Conservation (phyloP, 2,797 vertebrate species). For the Chromobotia macracanthus region DNA sequence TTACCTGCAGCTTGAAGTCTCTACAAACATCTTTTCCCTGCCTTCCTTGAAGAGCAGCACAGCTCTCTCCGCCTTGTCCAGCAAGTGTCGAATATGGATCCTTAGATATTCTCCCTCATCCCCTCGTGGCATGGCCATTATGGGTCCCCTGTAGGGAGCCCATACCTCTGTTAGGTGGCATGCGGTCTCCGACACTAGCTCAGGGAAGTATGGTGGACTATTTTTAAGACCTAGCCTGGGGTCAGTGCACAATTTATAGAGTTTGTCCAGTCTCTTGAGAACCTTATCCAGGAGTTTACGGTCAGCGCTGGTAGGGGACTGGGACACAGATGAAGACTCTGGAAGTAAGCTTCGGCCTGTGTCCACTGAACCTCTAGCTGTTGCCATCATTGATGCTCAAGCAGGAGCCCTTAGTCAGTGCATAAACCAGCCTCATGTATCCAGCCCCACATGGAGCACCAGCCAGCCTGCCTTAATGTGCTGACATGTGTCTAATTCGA, state of each 20-base stretch:
- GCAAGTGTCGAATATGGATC: slow-evolving; percentile 79
- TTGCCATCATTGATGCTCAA: slow-evolving; percentile 64
- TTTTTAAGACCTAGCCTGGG: slow-evolving; percentile 76
- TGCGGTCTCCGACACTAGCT: slow-evolving; percentile 71
- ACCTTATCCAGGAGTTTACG: slow-evolving; percentile 71
- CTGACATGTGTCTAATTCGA: slow-evolving; percentile 14
- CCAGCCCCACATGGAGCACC: slow-evolving; percentile 34
- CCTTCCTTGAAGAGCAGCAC: slow-evolving; percentile 77
- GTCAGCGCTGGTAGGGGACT: slow-evolving; percentile 62
- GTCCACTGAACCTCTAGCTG: slow-evolving; percentile 57
- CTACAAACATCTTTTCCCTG: slow-evolving; percentile 78
- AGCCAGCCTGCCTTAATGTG: slow-evolving; percentile 6
- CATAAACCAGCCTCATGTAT: slow-evolving; percentile 16
- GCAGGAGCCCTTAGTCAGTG: background rate
- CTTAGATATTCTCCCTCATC: slow-evolving; percentile 78
- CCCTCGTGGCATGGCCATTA: slow-evolving; percentile 45
- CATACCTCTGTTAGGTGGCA: slow-evolving; percentile 71
- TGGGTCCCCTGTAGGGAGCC: slow-evolving; percentile 66
- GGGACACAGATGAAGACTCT: slow-evolving; percentile 33
- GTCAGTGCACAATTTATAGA: slow-evolving; percentile 72
- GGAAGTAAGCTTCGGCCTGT: slow-evolving; percentile 47
- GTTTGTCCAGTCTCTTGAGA: slow-evolving; percentile 73
- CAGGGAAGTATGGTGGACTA: slow-evolving; percentile 84
- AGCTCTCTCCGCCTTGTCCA: slow-evolving; percentile 79
- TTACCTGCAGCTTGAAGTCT: slow-evolving; percentile 78